These are phyloP conservation scores for Oxytorus armatus DNA, from an alignment of 2,888 invertebrate genomes.

Conservation along the genomic window DNA sequence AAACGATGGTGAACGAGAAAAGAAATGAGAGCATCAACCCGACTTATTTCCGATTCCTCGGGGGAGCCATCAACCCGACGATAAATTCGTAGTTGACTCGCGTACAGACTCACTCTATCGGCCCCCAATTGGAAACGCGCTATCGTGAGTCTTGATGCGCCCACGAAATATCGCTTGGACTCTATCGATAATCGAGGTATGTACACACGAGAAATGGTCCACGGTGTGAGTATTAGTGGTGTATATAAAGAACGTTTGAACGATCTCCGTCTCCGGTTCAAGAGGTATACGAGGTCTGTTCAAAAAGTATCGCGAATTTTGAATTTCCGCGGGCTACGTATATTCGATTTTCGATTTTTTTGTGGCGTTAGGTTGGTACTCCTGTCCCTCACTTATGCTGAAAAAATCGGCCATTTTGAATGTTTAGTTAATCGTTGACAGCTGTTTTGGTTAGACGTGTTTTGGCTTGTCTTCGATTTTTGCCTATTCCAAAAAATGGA, in stretches of 20 bases:
- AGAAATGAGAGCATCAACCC: constrained; percentile 57
- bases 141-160: constrained; percentile 48
- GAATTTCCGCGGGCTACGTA: too few species aligned
- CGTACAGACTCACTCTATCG: constrained; percentile 66
- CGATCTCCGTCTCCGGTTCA: not conserved
- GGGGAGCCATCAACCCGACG: constrained; percentile 64
- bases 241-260: not conserved
- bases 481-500: too few species aligned
- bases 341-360: too few species aligned
- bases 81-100: constrained; percentile 73
- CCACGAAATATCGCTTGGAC: constrained; percentile 51
- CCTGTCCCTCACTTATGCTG: too few species aligned
- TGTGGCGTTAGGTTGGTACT: too few species aligned
- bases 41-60: constrained; percentile 59
- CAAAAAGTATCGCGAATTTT: too few species aligned
- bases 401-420: too few species aligned
- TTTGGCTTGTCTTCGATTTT: too few species aligned
- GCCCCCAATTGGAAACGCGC: constrained; percentile 66
- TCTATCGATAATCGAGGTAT: constrained; percentile 63
- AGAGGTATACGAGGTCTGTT: too few species aligned
- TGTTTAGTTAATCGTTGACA: too few species aligned
- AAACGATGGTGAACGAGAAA: constrained; percentile 28
- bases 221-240: constrained; percentile 2
- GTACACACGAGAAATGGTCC: constrained; percentile 20
- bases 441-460: too few species aligned